Percentiles rank a stretch among this genome's conserved stretches.
Evolutionary conservation across 2,113 vertebrate species (phyloP).

Genomic region (Hippoglossus stenolepis): DNA sequence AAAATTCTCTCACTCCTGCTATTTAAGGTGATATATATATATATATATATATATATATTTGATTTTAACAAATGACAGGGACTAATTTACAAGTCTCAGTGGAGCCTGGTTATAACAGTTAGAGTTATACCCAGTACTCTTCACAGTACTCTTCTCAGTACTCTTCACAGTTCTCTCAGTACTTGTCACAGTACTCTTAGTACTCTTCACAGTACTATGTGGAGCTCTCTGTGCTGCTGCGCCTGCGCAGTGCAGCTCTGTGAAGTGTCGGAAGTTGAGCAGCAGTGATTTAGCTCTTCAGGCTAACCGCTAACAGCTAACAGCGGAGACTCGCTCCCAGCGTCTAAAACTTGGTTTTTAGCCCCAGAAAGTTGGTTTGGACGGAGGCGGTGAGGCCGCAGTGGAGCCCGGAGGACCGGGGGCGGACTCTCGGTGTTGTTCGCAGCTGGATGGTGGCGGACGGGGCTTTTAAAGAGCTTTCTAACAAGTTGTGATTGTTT

Average conservation of each 20-base stretch:
- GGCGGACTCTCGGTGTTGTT: constrained; percentile 52
- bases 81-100: no score
- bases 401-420: neutral
- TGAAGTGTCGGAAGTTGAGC: constrained; percentile 75
- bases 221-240: constrained; percentile 16
- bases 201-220: constrained; percentile 5
- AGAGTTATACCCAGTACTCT: no score
- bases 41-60: no score
- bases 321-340: constrained; percentile 37
- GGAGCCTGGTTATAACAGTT: no score
- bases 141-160: no score
- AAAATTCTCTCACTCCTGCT: no score
- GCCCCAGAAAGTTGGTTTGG: constrained; percentile 7
- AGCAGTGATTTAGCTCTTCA: constrained; percentile 62
- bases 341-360: constrained; percentile 60
- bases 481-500: constrained; percentile 81
- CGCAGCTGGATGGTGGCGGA: neutral
- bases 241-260: constrained; percentile 73
- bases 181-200: no score
- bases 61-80: no score
- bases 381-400: neutral
- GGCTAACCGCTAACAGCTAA: constrained; percentile 34
- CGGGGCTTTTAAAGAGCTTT: constrained; percentile 35
- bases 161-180: no score
- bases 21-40: no score